A percentile compares a stretch with the other conserved stretches of the same genome.
phyloP scores from a whole-genome alignment of 2,888 invertebrate species.

The Leucophenga montana region DNA sequence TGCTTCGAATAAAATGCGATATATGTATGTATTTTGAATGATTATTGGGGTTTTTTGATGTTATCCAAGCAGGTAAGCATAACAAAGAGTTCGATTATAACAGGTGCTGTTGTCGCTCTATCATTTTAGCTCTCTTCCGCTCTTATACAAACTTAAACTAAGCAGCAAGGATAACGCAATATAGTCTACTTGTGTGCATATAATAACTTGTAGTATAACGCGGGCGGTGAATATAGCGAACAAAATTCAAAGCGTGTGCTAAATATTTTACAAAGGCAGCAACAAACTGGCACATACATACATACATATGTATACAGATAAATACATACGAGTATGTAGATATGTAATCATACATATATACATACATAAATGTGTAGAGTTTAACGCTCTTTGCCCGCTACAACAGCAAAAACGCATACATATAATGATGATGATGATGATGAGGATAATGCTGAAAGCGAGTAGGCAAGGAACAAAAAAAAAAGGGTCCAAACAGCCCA shows the following conservation, averaged over 20 bases:
- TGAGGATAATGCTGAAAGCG: conserved; percentile 31
- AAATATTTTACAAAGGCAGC: conserved; percentile 8
- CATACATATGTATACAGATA: not conserved
- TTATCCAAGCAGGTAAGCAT: no score
- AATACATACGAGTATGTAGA: not conserved
- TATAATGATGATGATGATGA: conserved; percentile 31
- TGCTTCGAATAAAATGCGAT: no score
- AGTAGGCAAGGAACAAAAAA: conserved; percentile 19
- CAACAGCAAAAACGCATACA: not conserved
- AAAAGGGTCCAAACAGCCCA: conserved; percentile 27
- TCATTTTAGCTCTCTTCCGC: no score
- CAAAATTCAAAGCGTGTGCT: not conserved
- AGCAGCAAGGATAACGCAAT: no score
- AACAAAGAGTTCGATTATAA: no score
- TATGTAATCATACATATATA: no score
- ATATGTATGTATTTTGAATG: no score
- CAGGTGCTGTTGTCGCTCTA: no score
- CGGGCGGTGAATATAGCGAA: not conserved
- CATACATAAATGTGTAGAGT: not conserved
- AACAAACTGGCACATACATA: not conserved
- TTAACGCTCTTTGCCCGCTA: not conserved
- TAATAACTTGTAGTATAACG: no score
- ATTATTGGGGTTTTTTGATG: no score
- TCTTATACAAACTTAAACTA: no score
- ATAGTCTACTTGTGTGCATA: no score